Evolutionary conservation across 2,113 vertebrate genomes (phyloP).

Genomic region (Rhabdomys dilectus): DNA sequence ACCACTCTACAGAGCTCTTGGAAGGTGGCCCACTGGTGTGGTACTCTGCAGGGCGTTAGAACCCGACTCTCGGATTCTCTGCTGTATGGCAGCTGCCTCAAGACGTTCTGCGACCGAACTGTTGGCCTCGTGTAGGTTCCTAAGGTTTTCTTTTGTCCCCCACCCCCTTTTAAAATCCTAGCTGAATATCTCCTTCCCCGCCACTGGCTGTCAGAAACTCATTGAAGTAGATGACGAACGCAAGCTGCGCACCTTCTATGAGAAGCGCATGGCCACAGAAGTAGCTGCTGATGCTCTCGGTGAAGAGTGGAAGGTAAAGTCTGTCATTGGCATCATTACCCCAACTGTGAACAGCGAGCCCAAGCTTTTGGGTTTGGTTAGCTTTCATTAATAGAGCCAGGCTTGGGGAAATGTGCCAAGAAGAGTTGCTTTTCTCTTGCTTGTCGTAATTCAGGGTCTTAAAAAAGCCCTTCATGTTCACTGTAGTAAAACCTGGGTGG

Average conservation of each 20-base stretch:
- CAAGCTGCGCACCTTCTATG: constrained; percentile 97
- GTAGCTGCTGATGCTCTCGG: constrained; percentile 96
- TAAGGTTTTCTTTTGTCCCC: fast-evolving
- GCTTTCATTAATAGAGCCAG: not conserved
- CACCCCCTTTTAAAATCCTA: constrained; percentile 64
- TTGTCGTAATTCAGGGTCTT: not conserved
- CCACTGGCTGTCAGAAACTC: constrained; percentile 98
- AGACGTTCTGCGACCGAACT: no score
- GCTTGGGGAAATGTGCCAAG: not conserved
- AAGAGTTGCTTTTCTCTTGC: no score
- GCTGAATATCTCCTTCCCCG: constrained; percentile 99
- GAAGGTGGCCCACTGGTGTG: no score
- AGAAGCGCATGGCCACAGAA: constrained; percentile 98
- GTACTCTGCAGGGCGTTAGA: not conserved
- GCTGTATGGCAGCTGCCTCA: fast-evolving
- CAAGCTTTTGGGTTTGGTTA: not conserved
- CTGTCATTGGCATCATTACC: fast-evolving
- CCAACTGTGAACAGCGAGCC: fast-evolving
- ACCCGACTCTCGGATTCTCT: fast-evolving
- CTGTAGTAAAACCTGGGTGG: no score
- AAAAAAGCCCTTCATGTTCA: not conserved
- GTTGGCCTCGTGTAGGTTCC: fast-evolving
- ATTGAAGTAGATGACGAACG: constrained; percentile 99
- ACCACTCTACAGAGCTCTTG: no score
- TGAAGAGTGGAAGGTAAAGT: constrained; percentile 97